A percentile compares a stretch with the other conserved stretches of the same genome.
Evolutionary conservation across 35 echinoderm and acorn worm genomes (phyloP).

Genomic region (Strongylocentrotus purpuratus): DNA sequence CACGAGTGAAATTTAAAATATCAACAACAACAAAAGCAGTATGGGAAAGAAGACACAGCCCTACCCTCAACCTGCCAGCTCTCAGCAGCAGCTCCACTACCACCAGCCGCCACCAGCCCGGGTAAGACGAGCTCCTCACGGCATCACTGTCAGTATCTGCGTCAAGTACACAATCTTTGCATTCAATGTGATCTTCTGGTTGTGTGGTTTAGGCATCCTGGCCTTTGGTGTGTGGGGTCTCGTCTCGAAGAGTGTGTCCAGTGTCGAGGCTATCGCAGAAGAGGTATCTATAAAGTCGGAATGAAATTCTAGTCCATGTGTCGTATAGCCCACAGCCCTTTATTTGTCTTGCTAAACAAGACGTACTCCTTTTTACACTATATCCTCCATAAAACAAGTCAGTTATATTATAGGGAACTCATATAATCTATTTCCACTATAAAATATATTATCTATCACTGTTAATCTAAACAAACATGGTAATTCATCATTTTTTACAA

Average conservation of each 20-base stretch:
- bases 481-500: no score
- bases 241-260: conserved; percentile 70
- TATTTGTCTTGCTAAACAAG: no score
- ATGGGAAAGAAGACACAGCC: conserved; percentile 27
- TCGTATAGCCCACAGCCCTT: neutral
- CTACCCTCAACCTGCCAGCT: neutral
- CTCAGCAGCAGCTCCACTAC: conserved; percentile 47
- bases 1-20: neutral
- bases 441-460: no score
- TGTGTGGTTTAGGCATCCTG: conserved; percentile 75
- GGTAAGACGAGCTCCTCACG: conserved; percentile 59
- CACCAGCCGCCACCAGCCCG: neutral
- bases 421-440: no score
- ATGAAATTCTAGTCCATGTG: neutral
- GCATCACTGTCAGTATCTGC: conserved; percentile 83
- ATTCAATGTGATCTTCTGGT: conserved; percentile 91
- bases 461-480: no score
- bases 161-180: conserved; percentile 89
- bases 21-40: neutral
- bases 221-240: conserved; percentile 94
- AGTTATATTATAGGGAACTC: no score
- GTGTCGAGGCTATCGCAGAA: conserved; percentile 76
- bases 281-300: conserved; percentile 33
- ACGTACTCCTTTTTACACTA: no score
- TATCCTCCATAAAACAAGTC: no score